Conservation (phyloP, 2,113 vertebrate genomes). For the Podarcis raffonei region DNA sequence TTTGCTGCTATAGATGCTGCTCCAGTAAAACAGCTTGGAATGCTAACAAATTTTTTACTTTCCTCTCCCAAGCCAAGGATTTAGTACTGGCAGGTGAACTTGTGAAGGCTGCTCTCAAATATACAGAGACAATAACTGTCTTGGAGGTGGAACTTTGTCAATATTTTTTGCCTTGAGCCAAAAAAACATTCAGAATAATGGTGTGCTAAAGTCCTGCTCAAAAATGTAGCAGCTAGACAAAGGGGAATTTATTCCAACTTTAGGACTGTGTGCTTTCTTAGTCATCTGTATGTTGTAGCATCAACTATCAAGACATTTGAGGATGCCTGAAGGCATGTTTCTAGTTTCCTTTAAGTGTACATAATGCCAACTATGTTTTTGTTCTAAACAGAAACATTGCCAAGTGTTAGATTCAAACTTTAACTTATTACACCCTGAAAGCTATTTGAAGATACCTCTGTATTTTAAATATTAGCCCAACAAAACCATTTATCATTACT, state of each 20-base stretch:
- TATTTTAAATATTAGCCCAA: constrained; percentile 9
- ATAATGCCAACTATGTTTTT: constrained; percentile 12
- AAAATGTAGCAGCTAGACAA: constrained; percentile 60
- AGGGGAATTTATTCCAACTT: constrained; percentile 67
- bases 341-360: constrained; percentile 28
- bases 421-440: constrained; percentile 22
- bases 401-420: constrained; percentile 3
- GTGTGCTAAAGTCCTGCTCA: constrained; percentile 66
- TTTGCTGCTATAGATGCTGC: constrained; percentile 72
- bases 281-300: constrained; percentile 59
- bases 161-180: constrained; percentile 79
- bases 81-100: constrained; percentile 76
- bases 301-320: constrained; percentile 50
- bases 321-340: constrained; percentile 17
- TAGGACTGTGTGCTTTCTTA: constrained; percentile 59
- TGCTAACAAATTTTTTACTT: constrained; percentile 71
- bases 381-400: constrained; percentile 2
- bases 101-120: constrained; percentile 79
- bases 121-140: constrained; percentile 81
- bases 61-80: constrained; percentile 74
- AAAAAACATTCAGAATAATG: constrained; percentile 76
- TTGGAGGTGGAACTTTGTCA: constrained; percentile 76
- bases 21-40: constrained; percentile 69
- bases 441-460: background rate
- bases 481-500: constrained; percentile 30